phyloP scores from a whole-genome alignment of 37 sponge, comb jelly and placozoan genomes.

The Sycon ciliatum region DNA sequence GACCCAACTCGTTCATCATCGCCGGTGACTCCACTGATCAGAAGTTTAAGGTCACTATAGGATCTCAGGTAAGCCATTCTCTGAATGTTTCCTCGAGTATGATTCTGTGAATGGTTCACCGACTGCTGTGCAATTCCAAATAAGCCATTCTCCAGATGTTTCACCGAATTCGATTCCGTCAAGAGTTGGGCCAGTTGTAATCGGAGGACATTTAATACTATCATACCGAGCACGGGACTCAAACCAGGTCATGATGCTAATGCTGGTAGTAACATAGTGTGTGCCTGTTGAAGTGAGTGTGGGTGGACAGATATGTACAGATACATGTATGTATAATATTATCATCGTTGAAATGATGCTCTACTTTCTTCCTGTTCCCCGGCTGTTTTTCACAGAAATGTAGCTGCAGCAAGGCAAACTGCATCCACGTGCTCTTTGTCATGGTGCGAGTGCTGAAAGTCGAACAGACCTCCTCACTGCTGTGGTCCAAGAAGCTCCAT shows the following conservation, averaged over 20 bases:
- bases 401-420: slow-evolving; percentile 54
- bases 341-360: background rate
- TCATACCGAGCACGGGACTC: too few species aligned
- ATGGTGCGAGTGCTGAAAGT: slow-evolving; percentile 69
- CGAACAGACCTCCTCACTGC: slow-evolving; percentile 27
- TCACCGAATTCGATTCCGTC: too few species aligned
- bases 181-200: too few species aligned
- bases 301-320: slow-evolving; percentile 10
- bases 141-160: background rate
- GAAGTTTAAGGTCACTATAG: slow-evolving; percentile 51
- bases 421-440: slow-evolving; percentile 68
- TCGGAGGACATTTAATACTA: too few species aligned
- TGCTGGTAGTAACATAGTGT: too few species aligned
- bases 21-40: slow-evolving; percentile 51
- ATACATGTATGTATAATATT: too few species aligned
- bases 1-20: slow-evolving; percentile 47
- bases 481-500: slow-evolving; percentile 50
- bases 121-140: too few species aligned
- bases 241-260: too few species aligned
- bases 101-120: too few species aligned
- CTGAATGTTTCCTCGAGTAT: too few species aligned
- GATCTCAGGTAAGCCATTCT: slow-evolving; percentile 59
- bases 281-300: too few species aligned
- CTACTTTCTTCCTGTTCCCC: slow-evolving; percentile 12
- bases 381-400: slow-evolving; percentile 38